phyloP scores from a whole-genome alignment of 2,113 vertebrate species.

The Perca schrenkii region DNA sequence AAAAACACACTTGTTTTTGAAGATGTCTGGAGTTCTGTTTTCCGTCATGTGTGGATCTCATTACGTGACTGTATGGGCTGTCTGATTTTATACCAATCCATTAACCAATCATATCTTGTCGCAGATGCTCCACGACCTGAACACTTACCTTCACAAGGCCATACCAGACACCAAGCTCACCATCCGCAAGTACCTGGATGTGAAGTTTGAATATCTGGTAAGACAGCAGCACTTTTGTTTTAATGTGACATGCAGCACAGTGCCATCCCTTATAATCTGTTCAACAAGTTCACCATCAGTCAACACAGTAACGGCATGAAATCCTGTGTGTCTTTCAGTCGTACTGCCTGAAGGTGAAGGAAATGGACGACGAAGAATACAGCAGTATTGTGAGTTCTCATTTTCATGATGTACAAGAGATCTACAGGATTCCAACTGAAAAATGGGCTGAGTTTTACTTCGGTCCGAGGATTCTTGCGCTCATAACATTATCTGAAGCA shows the following conservation, averaged over 20 bases:
- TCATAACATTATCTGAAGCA: neutral
- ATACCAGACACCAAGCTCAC: conserved; percentile 98
- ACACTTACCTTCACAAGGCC: conserved; percentile 97
- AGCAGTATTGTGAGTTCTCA: conserved; percentile 94
- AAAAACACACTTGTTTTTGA: too few relatives aligned
- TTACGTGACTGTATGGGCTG: neutral
- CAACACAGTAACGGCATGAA: conserved; percentile 9
- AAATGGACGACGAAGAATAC: conserved; percentile 99
- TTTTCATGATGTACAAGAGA: neutral
- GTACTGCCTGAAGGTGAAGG: conserved; percentile 99
- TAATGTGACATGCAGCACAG: neutral
- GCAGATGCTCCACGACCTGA: conserved; percentile 98
- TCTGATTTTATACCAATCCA: neutral
- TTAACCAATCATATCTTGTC: conserved; percentile 9
- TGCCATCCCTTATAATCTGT: neutral
- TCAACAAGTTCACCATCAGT: neutral
- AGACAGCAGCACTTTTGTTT: conserved; percentile 45
- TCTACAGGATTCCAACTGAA: neutral
- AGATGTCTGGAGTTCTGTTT: neutral
- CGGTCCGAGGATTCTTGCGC: neutral
- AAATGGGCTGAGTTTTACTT: neutral
- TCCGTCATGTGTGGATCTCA: neutral
- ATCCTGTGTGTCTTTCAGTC: conserved; percentile 84
- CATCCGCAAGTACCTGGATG: conserved; percentile 98
- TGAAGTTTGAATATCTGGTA: conserved; percentile 99